These are phyloP conservation scores for Diphyllodes magnificus DNA, from an alignment of 2,113 vertebrate genomes.

Conservation along the genomic window DNA sequence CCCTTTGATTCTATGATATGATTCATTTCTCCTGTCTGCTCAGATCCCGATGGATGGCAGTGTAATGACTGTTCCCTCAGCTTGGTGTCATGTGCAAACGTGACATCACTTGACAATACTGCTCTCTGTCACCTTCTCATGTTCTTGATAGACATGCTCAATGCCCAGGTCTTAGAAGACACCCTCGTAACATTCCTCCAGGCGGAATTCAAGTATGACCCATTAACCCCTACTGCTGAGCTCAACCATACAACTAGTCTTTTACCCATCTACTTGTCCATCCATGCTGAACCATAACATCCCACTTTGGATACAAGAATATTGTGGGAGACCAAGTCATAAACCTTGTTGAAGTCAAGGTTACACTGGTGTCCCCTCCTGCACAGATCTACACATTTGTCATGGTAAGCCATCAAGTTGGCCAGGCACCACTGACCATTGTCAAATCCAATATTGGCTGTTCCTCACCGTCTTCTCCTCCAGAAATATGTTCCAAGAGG, in stretches of 20 bases:
- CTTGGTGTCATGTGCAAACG: background rate
- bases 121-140: background rate
- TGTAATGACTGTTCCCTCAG: background rate
- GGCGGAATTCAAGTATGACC: background rate
- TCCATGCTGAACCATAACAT: fast-evolving
- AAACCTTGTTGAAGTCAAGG: background rate
- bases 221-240: background rate
- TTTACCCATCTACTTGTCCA: background rate
- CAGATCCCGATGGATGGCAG: background rate
- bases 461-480: background rate
- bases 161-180: background rate
- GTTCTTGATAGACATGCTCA: background rate
- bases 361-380: background rate
- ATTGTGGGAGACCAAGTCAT: background rate
- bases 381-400: background rate
- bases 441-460: background rate
- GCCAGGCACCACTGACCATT: background rate
- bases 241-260: background rate
- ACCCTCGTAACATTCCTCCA: background rate
- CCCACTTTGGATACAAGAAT: background rate
- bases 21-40: background rate
- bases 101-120: background rate
- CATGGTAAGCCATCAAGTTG: background rate
- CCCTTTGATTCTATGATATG: background rate
- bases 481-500: background rate